These are phyloP conservation scores for Salarias fasciatus DNA, from an alignment of 2,797 vertebrate genomes.

Conservation along the genomic window DNA sequence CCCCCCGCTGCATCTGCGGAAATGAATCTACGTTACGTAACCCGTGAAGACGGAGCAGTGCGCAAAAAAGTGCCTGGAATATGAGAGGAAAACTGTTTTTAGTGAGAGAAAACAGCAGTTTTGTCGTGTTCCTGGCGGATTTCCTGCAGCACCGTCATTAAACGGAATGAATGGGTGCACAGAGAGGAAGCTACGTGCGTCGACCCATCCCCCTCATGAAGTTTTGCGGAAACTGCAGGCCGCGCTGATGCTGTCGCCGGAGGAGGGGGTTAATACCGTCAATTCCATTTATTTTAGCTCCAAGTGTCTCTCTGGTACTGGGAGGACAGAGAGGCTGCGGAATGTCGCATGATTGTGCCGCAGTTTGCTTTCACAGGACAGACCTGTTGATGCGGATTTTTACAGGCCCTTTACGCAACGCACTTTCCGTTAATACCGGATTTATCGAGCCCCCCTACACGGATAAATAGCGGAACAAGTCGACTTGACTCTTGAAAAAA, in stretches of 20 bases:
- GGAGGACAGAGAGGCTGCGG: background rate
- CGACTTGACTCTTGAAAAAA: too few relatives aligned
- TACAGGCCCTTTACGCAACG: background rate
- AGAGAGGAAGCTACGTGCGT: conserved; percentile 64
- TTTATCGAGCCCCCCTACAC: background rate
- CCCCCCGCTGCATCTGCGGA: conserved; percentile 71
- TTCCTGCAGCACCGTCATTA: background rate
- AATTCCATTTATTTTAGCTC: too few relatives aligned
- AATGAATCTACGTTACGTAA: conserved; percentile 74
- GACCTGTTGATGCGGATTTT: conserved; percentile 68
- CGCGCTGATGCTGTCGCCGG: background rate
- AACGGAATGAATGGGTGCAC: background rate
- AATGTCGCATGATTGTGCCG: conserved; percentile 63
- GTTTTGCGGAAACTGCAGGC: conserved; percentile 10
- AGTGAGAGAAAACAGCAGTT: too few relatives aligned
- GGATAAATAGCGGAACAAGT: background rate
- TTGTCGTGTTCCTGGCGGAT: too few relatives aligned
- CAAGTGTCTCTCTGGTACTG: too few relatives aligned
- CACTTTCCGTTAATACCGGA: background rate
- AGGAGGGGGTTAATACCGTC: background rate
- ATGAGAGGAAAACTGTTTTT: too few relatives aligned
- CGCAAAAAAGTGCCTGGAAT: too few relatives aligned
- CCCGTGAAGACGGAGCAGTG: background rate
- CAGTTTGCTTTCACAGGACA: conserved; percentile 58
- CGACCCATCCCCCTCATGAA: conserved; percentile 40